These are phyloP conservation scores for Drosophila seguyi DNA, from an alignment of 1,140 invertebrate species.

Conservation along the genomic window DNA sequence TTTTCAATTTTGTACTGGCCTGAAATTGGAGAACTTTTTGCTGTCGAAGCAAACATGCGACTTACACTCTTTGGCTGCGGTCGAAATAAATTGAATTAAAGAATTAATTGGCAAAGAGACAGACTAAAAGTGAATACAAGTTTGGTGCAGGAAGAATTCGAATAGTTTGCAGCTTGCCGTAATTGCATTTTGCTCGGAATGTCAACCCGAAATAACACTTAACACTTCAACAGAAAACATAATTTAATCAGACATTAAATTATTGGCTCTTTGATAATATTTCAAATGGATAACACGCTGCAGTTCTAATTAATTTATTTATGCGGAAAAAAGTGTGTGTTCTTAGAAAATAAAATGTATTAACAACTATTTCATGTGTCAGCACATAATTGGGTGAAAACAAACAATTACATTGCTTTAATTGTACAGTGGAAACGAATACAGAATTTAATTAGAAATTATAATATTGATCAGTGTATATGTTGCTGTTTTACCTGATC, in stretches of 20 bases:
- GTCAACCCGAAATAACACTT: background rate
- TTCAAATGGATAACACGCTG: background rate
- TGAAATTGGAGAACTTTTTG: slow-evolving; percentile 10
- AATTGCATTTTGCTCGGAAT: background rate
- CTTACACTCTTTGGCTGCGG: slow-evolving; percentile 13
- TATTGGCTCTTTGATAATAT: background rate
- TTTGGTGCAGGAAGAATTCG: background rate
- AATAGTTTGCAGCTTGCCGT: background rate
- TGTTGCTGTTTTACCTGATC: background rate
- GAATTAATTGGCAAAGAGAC: slow-evolving; percentile 8
- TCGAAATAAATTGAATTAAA: slow-evolving; percentile 27
- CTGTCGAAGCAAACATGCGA: background rate
- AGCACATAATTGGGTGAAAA: background rate
- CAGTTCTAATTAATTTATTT: background rate
- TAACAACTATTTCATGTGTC: background rate
- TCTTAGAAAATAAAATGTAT: background rate
- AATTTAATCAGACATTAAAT: background rate
- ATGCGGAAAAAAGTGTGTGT: background rate
- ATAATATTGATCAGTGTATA: background rate
- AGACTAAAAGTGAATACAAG: background rate
- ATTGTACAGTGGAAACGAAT: background rate
- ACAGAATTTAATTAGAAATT: background rate
- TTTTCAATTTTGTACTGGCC: background rate
- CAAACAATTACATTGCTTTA: background rate
- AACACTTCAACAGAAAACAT: background rate